Evolutionary conservation across 2,888 invertebrate species (phyloP).

Genomic region (Norana najaformis): DNA sequence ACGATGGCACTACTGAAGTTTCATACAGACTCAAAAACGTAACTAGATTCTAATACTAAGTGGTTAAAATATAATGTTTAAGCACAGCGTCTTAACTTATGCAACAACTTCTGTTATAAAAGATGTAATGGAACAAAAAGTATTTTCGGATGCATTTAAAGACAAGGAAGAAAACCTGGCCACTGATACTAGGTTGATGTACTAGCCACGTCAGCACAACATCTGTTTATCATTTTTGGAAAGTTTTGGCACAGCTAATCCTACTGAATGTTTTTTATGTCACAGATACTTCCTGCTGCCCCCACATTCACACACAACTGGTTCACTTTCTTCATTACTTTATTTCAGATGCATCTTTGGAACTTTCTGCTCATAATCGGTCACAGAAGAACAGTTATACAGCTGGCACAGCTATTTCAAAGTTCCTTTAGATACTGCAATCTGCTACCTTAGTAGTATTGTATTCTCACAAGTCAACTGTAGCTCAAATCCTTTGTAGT

Average conservation of each 20-base stretch:
- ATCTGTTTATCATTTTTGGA: background rate
- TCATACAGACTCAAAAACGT: background rate
- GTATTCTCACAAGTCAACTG: background rate
- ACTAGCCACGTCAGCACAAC: background rate
- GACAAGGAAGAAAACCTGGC: background rate
- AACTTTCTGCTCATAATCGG: no score
- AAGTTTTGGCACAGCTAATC: background rate
- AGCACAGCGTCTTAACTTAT: background rate
- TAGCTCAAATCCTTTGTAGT: background rate
- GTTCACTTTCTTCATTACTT: background rate
- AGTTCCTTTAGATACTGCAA: background rate
- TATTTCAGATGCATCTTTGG: background rate
- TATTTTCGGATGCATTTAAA: background rate
- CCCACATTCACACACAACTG: background rate
- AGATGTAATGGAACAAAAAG: background rate
- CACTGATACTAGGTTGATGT: no score
- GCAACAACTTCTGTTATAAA: background rate
- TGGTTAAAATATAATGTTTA: background rate
- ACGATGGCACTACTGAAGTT: background rate
- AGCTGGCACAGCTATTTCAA: no score
- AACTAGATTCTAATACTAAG: background rate
- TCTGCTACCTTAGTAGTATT: background rate
- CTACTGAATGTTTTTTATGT: background rate
- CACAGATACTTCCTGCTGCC: background rate
- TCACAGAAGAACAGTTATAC: no score